Evolutionary conservation across 2,113 vertebrate species (phyloP), one percentile per base, ranked within the genome.

Genomic region (Bufo gargarizans): DNA sequence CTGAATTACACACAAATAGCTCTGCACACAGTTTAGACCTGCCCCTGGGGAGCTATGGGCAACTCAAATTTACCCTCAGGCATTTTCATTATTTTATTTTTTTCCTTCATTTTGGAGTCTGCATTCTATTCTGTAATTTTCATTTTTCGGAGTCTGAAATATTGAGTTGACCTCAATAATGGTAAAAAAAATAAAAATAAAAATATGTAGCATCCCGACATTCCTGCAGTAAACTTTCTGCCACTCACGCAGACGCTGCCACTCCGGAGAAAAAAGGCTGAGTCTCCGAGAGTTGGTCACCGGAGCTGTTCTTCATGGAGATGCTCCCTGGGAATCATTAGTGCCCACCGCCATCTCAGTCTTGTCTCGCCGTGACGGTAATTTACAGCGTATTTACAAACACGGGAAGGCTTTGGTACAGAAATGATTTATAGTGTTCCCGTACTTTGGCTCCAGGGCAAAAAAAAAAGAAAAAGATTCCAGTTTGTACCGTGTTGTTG

Each of bases 1-100:
- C 94, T 95, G 95, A 95, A 96, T 95, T 96, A 94, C 95, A 95
- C 95, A 96, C 95, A 96, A 96, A 95, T 92, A 95, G 94, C 95
- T 96, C 92, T 67, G 87, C 81, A 94, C 95, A 96, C 95, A 94
- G 95, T 96, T 93, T 95, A 47, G 89, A 91, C 91, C 92, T 95
- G 94, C 95, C 95, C 94, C 95, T 95, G 92, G 95, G 95, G 95
- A 96, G 94, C 95, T 95, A 94, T 96, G 95, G 95, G 95, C 95
- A 96, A 94, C 95, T 95, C 94, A 93, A 92, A 95, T 95, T 95
- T 95, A 96, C 94, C 95, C 94, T 95, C 94, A 95, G 95, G 95
- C 94, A 16, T 94, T 33, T 95, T 95, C 93, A 93, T 89, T 90
- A 93, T 88, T 88, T 89, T 89, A 74, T 92, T 90, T 1, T 90